These are phyloP conservation scores for Cantharis lateralis DNA, from an alignment of 2,888 invertebrate genomes.

Conservation along the genomic window DNA sequence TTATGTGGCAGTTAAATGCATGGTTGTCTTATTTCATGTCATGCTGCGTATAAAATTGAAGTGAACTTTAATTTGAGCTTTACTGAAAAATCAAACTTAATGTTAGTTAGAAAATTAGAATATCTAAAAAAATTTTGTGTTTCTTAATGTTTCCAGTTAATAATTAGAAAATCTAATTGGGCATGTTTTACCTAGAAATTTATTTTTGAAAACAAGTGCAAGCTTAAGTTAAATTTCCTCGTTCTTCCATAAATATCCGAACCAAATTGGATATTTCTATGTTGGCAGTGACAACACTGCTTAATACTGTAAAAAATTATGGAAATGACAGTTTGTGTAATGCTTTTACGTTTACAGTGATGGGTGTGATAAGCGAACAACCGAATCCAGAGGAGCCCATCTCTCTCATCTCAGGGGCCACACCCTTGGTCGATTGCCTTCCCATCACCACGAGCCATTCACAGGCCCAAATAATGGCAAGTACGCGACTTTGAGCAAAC, in stretches of 20 bases:
- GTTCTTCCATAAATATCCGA: not conserved
- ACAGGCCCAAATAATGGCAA: conserved; percentile 79
- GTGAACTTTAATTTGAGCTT: not conserved
- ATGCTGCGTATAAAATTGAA: not conserved
- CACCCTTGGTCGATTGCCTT: conserved; percentile 70
- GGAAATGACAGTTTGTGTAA: conserved; percentile 21
- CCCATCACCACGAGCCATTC: conserved; percentile 63
- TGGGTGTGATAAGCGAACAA: conserved; percentile 56
- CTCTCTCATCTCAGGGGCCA: conserved; percentile 66
- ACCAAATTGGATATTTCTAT: not conserved
- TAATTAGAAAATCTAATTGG: not conserved
- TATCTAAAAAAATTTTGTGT: not conserved
- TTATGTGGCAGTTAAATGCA: conserved; percentile 1
- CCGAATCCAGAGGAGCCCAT: conserved; percentile 56
- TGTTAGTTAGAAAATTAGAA: not conserved
- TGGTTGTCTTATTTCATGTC: conserved; percentile 1
- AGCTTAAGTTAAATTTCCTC: not conserved
- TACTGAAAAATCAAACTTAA: not conserved
- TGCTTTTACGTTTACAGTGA: conserved; percentile 49
- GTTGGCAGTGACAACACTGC: not conserved
- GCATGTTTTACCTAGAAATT: not conserved
- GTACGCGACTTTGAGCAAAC: conserved; percentile 94
- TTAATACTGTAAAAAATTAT: not conserved
- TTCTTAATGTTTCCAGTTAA: not conserved
- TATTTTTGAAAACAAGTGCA: not conserved